Evolutionary conservation across 2,888 invertebrate species (phyloP).

Genomic region (Pimpla rufipes): DNA sequence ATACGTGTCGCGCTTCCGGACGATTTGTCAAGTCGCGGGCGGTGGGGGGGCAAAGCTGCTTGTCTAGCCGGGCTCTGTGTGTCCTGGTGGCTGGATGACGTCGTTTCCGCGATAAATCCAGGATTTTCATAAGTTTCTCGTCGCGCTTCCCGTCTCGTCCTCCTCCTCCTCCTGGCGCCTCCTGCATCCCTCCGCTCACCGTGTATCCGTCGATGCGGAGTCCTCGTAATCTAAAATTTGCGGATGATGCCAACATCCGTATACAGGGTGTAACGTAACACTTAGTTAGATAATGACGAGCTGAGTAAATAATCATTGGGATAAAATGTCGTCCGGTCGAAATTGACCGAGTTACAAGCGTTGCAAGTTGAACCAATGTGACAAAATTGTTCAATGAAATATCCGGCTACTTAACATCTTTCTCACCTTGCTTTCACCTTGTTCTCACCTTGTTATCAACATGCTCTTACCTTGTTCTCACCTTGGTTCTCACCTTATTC

Average conservation of each 20-base stretch:
- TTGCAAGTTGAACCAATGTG: too few relatives aligned
- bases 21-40: conserved; percentile 79
- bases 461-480: too few relatives aligned
- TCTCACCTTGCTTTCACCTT: too few relatives aligned
- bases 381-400: too few relatives aligned
- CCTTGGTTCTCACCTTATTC: too few relatives aligned
- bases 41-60: conserved; percentile 67
- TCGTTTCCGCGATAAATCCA: conserved; percentile 77
- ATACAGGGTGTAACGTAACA: too few relatives aligned
- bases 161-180: conserved; percentile 31
- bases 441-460: too few relatives aligned
- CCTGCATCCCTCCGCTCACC: background rate
- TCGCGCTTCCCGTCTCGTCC: conserved; percentile 31
- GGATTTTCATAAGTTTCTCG: conserved; percentile 79
- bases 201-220: background rate
- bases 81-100: conserved; percentile 67
- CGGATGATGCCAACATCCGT: conserved; percentile 16
- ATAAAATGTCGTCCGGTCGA: too few relatives aligned
- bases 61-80: conserved; percentile 67
- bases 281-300: too few relatives aligned
- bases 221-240: conserved; percentile 5
- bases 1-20: conserved; percentile 80
- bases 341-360: too few relatives aligned
- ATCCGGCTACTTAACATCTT: too few relatives aligned
- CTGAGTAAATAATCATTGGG: too few relatives aligned